Evolutionary conservation across 2,113 vertebrate species (phyloP), one percentile per base, ranked within the genome.

Genomic region (Todiramphus chloris): DNA sequence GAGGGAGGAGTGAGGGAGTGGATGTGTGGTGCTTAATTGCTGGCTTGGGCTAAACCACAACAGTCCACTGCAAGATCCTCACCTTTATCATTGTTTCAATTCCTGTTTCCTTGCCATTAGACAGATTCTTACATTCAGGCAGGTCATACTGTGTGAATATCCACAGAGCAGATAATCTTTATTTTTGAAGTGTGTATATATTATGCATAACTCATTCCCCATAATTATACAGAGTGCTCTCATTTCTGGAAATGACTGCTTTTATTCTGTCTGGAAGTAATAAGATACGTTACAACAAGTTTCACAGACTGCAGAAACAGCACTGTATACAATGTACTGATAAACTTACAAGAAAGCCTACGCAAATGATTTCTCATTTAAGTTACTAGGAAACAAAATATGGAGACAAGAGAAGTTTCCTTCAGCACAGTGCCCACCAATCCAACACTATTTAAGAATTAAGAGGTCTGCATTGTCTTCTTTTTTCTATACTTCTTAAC

Each of bases 201-300:
- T 96, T 94, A 97, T 94, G 83, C 89, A 95, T 91, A 96, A 89
- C 64, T 94, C 23, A 48, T 84, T 87, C 60, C 48, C 56, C 69
- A 56, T 75, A 92, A 94, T 94, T 94, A 89, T 63, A 55, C 28
- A 75, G 80, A 95, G 91, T 89, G 80, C 73, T 92, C 30, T 87
- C 80, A 80, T 94, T 95, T 95, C 95, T 97, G 96, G 85, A 96
- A 97, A 96, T 81, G 72, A 90, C 43, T 90, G 72, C 48, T 80
- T 25, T 16, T 95, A 51, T 31, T 87, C 83, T 72, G 28, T 56
- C 43, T 81, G 69, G 63, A 77, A 87, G 68, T 53, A 90, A 77
- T 68, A 78, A 53, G 73, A 92, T 64, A 81, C 63, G 39, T 93
- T 80, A 75, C 17, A 74, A n/a, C 23, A 90, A 33, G 64, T 64